A percentile compares a stretch with the other conserved stretches of the same genome.
Evolutionary conservation across 1,140 invertebrate species (phyloP).

Genomic region (Drosophila mayri): DNA sequence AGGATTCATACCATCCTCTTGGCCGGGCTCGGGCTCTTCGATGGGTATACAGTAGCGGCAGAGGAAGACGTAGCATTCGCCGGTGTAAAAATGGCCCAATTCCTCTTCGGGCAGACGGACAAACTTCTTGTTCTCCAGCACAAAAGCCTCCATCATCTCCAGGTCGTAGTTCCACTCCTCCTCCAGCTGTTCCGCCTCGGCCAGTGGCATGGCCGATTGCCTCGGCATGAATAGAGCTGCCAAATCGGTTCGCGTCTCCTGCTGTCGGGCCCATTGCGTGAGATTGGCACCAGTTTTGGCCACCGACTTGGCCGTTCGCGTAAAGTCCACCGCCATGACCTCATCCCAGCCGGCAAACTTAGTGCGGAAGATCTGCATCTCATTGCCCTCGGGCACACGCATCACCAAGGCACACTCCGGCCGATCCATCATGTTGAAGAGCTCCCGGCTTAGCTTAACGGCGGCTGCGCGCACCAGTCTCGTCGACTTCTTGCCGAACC

Average conservation of each 20-base stretch:
- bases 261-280: slow-evolving; percentile 95
- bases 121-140: slow-evolving; percentile 99
- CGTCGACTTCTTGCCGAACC: slow-evolving; percentile 99
- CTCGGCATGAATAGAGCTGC: slow-evolving; percentile 98
- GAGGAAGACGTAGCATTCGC: slow-evolving; percentile 99
- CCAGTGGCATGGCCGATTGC: slow-evolving; percentile 93
- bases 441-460: slow-evolving; percentile 97
- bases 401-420: slow-evolving; percentile 95
- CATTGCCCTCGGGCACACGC: slow-evolving; percentile 94
- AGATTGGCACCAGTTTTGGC: slow-evolving; percentile 98
- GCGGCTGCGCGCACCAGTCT: slow-evolving; percentile 97
- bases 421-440: slow-evolving; percentile 96
- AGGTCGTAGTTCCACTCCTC: slow-evolving; percentile 98
- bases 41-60: slow-evolving; percentile 96
- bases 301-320: slow-evolving; percentile 98
- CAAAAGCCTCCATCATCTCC: slow-evolving; percentile 98
- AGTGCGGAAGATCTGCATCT: slow-evolving; percentile 96
- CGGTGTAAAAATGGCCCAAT: slow-evolving; percentile 96
- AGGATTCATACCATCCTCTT: slow-evolving; percentile 10
- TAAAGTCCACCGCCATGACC: slow-evolving; percentile 99
- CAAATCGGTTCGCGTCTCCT: slow-evolving; percentile 95
- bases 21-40: slow-evolving; percentile 66
- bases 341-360: slow-evolving; percentile 99
- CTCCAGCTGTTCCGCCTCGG: slow-evolving; percentile 96
- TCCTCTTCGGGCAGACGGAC: slow-evolving; percentile 97